Evolutionary conservation across 2,113 vertebrate genomes (phyloP), one percentile per base, ranked within the genome.

Genomic region (Raphicerus campestris): DNA sequence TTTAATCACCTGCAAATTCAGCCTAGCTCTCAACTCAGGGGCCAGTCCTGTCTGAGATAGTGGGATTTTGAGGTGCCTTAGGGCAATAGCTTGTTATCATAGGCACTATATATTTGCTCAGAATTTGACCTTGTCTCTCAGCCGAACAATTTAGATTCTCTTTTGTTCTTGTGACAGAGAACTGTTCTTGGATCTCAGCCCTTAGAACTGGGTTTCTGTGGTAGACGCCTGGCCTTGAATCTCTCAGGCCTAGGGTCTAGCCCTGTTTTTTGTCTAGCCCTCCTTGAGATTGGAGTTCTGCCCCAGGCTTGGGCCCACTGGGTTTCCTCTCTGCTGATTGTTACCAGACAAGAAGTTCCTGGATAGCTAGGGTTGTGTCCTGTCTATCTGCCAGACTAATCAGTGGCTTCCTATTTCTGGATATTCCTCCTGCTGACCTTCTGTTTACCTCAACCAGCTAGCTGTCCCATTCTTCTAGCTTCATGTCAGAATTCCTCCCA

Each of bases 1-100:
- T 97, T 94, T 78, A 94, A 92, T 93, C 47, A 94, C 20, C 39
- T 97, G 61, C 3, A 75, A 30, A 24, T 94, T 89, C 45, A 97
- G 14, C 7, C 26, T 91, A 80, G 13, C 39, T 66, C 42, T 91
- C 19, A 42, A 35, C 32, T 94, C 55, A 51, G 17, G 6, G 30
- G 1, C 7, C 39, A 75, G 45, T 73, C 26, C 10, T 77, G 19
- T 73, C 85, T 88, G 55, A 93, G 28, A 80, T 6, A n/a, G 32
- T 78, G 32, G 53, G 53, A 91, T 78, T 86, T 39, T 47, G 42
- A 93, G 49, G 28, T 83, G 1, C 20, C 35, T 20, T 28, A 63
- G 16, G 11, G 6, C 7, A 63, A 10, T 88, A 90, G 7, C 32
- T 96, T 89, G 89, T 30, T 42, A 60, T 81, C n/a, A 28, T 53